These are phyloP conservation scores for Acronicta psi DNA, from an alignment of 2,888 invertebrate species.

Conservation along the genomic window DNA sequence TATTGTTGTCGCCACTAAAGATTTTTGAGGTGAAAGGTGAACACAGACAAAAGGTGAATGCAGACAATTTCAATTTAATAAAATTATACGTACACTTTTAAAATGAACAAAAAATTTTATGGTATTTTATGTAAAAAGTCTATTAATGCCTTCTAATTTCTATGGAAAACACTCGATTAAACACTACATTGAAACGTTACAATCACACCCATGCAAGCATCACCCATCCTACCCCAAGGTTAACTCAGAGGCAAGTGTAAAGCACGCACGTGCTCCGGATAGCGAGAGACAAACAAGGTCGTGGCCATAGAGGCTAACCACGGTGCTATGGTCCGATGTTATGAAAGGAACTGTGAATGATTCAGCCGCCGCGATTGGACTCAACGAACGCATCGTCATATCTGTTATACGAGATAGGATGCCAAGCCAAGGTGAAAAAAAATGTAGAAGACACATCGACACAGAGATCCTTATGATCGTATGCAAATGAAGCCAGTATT, in stretches of 20 bases:
- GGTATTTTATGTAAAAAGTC: slow-evolving; percentile 22
- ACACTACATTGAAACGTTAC: slow-evolving; percentile 64
- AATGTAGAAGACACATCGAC: slow-evolving; percentile 71
- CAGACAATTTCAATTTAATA: slow-evolving; percentile 35
- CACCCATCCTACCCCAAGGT: slow-evolving; percentile 49
- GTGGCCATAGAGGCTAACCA: slow-evolving; percentile 82
- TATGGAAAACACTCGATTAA: slow-evolving; percentile 53
- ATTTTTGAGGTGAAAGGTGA: slow-evolving; percentile 45
- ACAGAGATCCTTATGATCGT: slow-evolving; percentile 71
- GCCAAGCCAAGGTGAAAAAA: slow-evolving; percentile 76
- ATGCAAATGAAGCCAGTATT: slow-evolving; percentile 81
- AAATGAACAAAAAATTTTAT: slow-evolving; percentile 26
- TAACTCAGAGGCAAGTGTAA: slow-evolving; percentile 50
- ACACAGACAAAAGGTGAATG: slow-evolving; percentile 45
- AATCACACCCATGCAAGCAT: slow-evolving; percentile 82
- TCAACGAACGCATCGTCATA: slow-evolving; percentile 74
- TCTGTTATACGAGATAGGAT: slow-evolving; percentile 86
- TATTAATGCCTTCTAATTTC: slow-evolving; percentile 47
- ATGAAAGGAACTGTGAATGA: slow-evolving; percentile 71
- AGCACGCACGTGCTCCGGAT: slow-evolving; percentile 46
- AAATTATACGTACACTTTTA: slow-evolving; percentile 36
- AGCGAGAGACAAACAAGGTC: slow-evolving; percentile 56
- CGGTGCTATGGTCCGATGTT: slow-evolving; percentile 75
- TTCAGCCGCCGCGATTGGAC: slow-evolving; percentile 65
- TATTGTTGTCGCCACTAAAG: slow-evolving; percentile 15